Conservation (phyloP, 1,140 invertebrate species). For the Conus ventricosus region DNA sequence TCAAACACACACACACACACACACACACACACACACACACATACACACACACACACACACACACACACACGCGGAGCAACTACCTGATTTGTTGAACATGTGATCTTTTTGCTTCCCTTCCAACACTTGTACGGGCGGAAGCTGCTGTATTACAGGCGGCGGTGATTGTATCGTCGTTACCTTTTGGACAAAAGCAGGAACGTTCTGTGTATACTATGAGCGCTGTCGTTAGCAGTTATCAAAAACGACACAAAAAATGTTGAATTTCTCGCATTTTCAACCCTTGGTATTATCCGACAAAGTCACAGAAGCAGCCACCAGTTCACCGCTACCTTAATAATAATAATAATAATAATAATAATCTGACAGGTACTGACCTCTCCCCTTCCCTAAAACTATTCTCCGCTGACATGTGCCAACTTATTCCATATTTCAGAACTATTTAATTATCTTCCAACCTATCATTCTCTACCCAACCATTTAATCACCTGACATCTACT, state of each 20-base stretch:
- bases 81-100: slow-evolving; percentile 67
- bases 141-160: slow-evolving; percentile 53
- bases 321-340: too few relatives aligned
- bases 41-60: not conserved
- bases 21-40: not conserved
- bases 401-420: too few relatives aligned
- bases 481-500: too few relatives aligned
- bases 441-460: too few relatives aligned
- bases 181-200: slow-evolving; percentile 23
- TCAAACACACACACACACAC: not conserved
- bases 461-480: too few relatives aligned
- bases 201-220: not conserved
- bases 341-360: too few relatives aligned
- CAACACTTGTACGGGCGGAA: slow-evolving; percentile 39
- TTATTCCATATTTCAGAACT: too few relatives aligned
- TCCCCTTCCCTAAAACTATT: too few relatives aligned
- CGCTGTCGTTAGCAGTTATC: slow-evolving; percentile 29
- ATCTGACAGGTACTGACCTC: too few relatives aligned
- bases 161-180: slow-evolving; percentile 46
- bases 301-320: too few relatives aligned
- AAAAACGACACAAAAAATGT: not conserved
- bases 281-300: too few relatives aligned
- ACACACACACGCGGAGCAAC: slow-evolving; percentile 11
- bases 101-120: slow-evolving; percentile 37
- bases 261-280: too few relatives aligned